Base-by-base conservation (phyloP, 2,113 vertebrate genomes). In the Camelus dromedarius region DNA sequence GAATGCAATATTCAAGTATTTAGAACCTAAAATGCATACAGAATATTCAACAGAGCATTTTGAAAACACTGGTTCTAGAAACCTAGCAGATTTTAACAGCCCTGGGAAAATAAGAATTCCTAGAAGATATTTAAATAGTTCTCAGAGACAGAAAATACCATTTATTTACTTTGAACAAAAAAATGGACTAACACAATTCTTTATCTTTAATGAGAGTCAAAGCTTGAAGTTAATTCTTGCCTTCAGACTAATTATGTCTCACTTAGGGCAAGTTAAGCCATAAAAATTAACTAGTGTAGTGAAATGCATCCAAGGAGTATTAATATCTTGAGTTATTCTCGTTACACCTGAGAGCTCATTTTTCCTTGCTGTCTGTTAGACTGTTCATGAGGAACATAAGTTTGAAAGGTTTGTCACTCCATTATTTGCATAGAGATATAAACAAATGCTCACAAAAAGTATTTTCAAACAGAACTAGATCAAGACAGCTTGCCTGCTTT, bases 321-420 rank as follows among this genome's bases (percentile, higher is more conserved):
- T 92, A 95, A 96, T 90, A 95, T 73, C 11, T 89, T 89, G 96
- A 97, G 93, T 94, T 97, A 84, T 48, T 56, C 16, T 81, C 19
- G 15, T 60, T 91, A 87, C 26, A 95, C 54, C 54, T 81, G 38
- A 76, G 14, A 62, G 50, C 10, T 66, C 50, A 64, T 92, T 89
- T n/a, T 76, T 90, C 32, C 30, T 30, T 89, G 20, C 24, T 69
- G n/a, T 85, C 42, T 83, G 3, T 48, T 73, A n/a, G 24, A 16
- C 24, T 82, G 89, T 91, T 62, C 64, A 70, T 16, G n/a, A 83
- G 19, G 38, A 85, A n/a, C 6, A 56, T n/a, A 62, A 26, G 14
- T 60, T 76, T 75, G 67, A 89, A 91, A 85, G 26, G 89, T 80
- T 28, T 60, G 15, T 3, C 6, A 69, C 3, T 42, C 13, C 4